These are phyloP conservation scores for Drosophila pseudotalamancana DNA, from an alignment of 2,888 invertebrate species.

Conservation along the genomic window DNA sequence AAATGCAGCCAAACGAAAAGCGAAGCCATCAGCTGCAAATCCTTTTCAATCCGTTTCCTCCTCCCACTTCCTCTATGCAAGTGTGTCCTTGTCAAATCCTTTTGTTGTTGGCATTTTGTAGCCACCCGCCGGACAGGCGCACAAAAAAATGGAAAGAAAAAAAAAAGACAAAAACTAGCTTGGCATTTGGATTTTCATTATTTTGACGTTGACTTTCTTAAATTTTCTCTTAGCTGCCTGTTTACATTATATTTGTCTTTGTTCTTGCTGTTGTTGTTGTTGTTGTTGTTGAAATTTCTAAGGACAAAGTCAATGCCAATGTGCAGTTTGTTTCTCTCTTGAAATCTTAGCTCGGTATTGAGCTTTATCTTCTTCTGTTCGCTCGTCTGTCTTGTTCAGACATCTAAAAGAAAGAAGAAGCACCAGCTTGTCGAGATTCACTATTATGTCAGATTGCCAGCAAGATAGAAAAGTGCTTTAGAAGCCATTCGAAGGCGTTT, in stretches of 20 bases:
- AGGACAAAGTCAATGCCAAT: constrained; percentile 62
- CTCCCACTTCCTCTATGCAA: not conserved
- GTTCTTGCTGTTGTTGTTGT: not conserved
- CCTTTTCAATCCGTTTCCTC: constrained; percentile 15
- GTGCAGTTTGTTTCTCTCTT: constrained; percentile 29
- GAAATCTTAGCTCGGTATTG: constrained; percentile 26
- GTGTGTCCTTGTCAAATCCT: constrained; percentile 38
- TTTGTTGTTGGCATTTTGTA: not conserved
- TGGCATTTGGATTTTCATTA: constrained; percentile 38
- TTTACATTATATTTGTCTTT: not conserved
- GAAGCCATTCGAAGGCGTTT: not conserved
- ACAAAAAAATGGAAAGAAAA: no score
- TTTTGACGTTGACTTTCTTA: constrained; percentile 16
- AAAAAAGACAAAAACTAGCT: constrained; percentile 23
- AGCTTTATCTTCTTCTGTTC: constrained; percentile 6
- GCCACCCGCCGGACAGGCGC: not conserved
- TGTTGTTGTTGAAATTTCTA: constrained; percentile 30
- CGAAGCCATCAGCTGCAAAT: constrained; percentile 32
- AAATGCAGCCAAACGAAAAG: constrained; percentile 22
- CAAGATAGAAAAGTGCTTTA: constrained; percentile 1
- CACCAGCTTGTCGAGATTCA: not conserved
- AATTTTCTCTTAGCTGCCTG: constrained; percentile 16
- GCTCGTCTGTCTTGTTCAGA: constrained; percentile 23
- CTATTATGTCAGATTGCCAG: constrained; percentile 14
- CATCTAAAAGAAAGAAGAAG: constrained; percentile 1